Conservation (phyloP, 2,113 vertebrate species). For the Pomatorhinus ruficollis region DNA sequence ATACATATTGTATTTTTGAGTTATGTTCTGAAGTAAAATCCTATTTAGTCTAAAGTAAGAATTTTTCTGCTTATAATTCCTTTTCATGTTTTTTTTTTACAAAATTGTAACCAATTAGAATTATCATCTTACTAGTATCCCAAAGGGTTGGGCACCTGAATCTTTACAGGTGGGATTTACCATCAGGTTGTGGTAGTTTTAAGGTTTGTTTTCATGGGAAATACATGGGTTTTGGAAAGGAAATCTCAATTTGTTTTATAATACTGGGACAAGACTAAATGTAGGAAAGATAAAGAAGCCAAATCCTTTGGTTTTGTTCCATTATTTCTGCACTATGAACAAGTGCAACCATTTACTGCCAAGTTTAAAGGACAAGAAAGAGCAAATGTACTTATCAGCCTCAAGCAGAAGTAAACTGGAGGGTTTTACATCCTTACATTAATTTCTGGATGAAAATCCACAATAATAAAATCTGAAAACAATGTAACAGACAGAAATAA, state of each 20-base stretch:
- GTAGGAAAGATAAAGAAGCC: background rate
- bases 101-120: background rate
- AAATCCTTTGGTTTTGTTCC: background rate
- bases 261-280: background rate
- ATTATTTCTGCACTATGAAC: background rate
- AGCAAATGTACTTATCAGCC: background rate
- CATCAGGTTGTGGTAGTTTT: background rate
- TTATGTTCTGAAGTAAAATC: background rate
- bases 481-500: background rate
- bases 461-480: background rate
- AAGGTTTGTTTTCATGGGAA: background rate
- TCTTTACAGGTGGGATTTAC: background rate
- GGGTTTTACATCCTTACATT: slow-evolving; percentile 5
- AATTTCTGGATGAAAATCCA: background rate
- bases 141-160: background rate
- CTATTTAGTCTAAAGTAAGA: background rate
- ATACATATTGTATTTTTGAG: background rate
- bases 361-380: background rate
- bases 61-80: background rate
- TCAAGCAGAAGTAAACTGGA: background rate
- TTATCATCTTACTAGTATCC: background rate
- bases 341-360: background rate
- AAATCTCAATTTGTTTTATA: background rate
- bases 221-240: background rate
- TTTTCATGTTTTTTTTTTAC: background rate